Evolutionary conservation across 1,140 invertebrate species (phyloP), one percentile per base, ranked within the genome.

Genomic region (Brachystomella parvula): DNA sequence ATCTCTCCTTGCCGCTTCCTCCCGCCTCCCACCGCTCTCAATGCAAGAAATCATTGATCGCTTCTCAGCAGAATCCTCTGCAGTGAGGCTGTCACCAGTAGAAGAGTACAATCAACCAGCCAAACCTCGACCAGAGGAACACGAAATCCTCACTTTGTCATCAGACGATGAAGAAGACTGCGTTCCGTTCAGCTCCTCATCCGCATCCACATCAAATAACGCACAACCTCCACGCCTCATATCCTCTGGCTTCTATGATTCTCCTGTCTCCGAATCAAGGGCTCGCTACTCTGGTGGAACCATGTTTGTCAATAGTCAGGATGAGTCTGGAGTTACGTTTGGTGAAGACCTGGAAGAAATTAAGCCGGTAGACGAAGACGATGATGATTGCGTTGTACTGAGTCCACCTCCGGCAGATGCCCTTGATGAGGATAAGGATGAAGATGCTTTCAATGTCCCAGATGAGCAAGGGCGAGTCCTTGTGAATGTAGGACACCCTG

Each of bases 401-500:
- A 67, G 65, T 33, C 88, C 86, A 21, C 86, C 88, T 76, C 83
- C 83, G 24, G 67, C 66, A 79, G 77, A 84, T 78, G 76, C 76
- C 31, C 79, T 66, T 82, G 83, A 84, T 57, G 83, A 82, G 64
- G 81, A 78, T 19, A 83, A 82, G 73, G 82, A 79, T 69, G 85
- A 84, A 39, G 94, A 97, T 80, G 79, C 85, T n/a, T 90, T 92
- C 74, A 98, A 98, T 79, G 79, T 88, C 66, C 89, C 90, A 2
- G 93, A 98, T 80, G 88, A 91, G 64, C 85, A 93, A 76, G 96
- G 96, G 1, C 81, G 91, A 49, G 92, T 98, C 24, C 79, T 97
- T 32, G 89, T 98, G 29, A 99, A 99, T 78, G 87, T 97, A 47
- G 94, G 92, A n/a, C 94, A 98, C 81, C 89, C 92, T 0, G 85